These are phyloP conservation scores for Bombus cullumanus DNA, from an alignment of 1,140 invertebrate genomes.

Conservation along the genomic window DNA sequence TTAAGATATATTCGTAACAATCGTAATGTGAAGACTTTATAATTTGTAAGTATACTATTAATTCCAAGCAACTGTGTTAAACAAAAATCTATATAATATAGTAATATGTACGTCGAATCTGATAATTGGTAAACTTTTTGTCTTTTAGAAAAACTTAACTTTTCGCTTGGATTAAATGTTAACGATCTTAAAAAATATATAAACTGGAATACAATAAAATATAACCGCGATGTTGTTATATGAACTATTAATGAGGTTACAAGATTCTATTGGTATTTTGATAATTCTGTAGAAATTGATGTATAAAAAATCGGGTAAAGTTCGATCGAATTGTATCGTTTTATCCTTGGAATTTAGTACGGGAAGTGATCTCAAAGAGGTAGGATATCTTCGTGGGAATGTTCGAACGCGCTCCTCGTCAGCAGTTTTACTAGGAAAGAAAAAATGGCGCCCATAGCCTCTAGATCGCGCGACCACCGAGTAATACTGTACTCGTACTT, in stretches of 20 bases:
- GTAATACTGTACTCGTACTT: slow-evolving; percentile 18
- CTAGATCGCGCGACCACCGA: slow-evolving; percentile 48
- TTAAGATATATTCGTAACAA: background rate
- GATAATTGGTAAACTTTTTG: background rate
- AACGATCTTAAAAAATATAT: background rate
- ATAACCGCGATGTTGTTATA: background rate
- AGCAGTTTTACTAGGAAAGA: slow-evolving; percentile 27
- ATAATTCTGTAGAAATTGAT: no score
- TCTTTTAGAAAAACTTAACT: background rate
- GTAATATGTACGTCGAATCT: background rate
- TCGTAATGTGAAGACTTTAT: background rate
- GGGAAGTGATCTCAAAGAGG: background rate
- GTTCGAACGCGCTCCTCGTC: slow-evolving; percentile 12
- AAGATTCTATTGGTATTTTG: background rate
- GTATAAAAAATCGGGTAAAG: background rate
- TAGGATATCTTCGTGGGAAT: background rate
- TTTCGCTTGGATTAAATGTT: background rate
- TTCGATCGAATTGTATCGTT: background rate
- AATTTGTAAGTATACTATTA: no score
- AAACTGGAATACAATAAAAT: background rate
- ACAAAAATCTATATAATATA: background rate
- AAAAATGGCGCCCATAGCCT: slow-evolving; percentile 48
- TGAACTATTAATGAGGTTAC: background rate
- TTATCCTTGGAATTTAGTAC: background rate
- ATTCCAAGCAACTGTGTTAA: background rate